These are phyloP conservation scores for rat (Rattus norvegicus) DNA, from an alignment of 2,113 vertebrate species.

Conservation along the genomic window GRCr8 NC_086028.1:97858501-97859000, in stretches of 20 bases:
- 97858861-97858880: not conserved
- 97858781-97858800: not conserved
- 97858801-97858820: not conserved
- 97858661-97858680: not conserved
- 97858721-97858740: accelerated
- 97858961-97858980: not conserved
- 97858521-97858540: not conserved
- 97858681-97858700: not conserved
- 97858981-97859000: not conserved
- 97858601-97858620: not conserved
- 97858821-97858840: too few relatives aligned
- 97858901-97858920: not conserved
- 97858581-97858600: not conserved
- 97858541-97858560: not conserved
- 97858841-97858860: too few relatives aligned
- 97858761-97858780: too few relatives aligned
- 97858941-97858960: not conserved
- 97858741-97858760: not conserved
- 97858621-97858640: not conserved
- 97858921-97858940: not conserved
- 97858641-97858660: not conserved
- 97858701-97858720: not conserved
- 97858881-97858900: not conserved
- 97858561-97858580: not conserved
- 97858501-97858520: not conserved